phyloP scores from a whole-genome alignment of 2,113 vertebrate species.

The Scolopax mira region DNA sequence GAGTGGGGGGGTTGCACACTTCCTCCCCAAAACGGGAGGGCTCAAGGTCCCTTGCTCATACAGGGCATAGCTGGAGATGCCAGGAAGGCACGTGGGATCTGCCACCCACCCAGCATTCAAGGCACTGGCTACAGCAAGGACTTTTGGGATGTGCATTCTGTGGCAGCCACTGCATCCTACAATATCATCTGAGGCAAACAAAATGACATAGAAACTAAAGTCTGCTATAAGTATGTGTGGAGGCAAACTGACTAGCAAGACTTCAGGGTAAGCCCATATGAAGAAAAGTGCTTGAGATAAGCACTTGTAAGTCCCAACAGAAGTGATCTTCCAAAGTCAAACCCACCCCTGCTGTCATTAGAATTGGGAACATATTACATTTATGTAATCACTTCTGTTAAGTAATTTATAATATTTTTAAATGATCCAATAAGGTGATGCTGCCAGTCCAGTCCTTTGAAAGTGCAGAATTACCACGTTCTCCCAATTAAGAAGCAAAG shows the following conservation, averaged over 20 bases:
- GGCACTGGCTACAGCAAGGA: neutral
- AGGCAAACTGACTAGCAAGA: neutral
- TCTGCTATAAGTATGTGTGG: neutral
- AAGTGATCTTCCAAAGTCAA: neutral
- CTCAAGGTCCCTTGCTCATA: neutral
- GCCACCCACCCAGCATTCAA: neutral
- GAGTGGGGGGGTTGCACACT: neutral
- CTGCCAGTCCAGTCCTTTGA: neutral
- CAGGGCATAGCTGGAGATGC: neutral
- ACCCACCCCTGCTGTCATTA: neutral
- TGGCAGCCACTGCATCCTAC: neutral
- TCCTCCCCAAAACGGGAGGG: neutral
- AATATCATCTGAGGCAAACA: neutral
- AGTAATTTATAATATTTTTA: neutral
- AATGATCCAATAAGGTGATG: neutral
- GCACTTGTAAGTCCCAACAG: neutral
- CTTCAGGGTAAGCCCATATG: neutral
- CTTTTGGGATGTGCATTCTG: neutral
- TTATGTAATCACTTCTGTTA: neutral
- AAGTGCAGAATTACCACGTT: neutral
- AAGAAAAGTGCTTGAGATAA: neutral
- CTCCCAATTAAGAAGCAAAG: neutral
- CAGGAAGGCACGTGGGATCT: neutral
- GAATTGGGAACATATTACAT: neutral
- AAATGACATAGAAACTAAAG: neutral